These are phyloP conservation scores for Ctenodactylus gundi DNA, from an alignment of 2,113 vertebrate genomes.

Conservation along the genomic window DNA sequence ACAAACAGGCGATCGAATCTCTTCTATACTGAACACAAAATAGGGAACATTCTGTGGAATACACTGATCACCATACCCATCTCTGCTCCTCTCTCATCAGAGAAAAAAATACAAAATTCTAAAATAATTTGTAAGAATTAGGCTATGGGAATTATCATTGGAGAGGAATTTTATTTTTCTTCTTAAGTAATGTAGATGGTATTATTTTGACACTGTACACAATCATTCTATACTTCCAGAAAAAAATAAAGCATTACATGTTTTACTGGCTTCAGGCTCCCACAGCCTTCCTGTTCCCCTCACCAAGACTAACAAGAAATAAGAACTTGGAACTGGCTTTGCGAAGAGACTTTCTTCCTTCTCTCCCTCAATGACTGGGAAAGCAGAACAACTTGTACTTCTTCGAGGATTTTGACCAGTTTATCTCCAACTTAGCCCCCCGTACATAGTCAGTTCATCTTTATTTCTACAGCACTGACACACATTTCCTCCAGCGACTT, in stretches of 20 bases:
- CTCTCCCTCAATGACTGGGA: not conserved
- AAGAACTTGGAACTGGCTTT: too few species aligned
- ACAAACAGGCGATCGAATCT: not conserved
- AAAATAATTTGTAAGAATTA: not conserved
- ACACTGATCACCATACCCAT: not conserved
- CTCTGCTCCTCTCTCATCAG: not conserved
- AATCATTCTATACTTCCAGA: not conserved
- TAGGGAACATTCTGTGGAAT: not conserved
- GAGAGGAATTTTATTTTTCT: not conserved
- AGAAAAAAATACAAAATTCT: not conserved
- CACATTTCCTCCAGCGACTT: not conserved
- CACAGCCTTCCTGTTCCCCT: not conserved
- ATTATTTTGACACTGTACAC: not conserved
- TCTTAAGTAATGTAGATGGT: not conserved
- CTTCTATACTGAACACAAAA: not conserved
- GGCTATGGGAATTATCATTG: not conserved
- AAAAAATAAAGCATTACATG: not conserved
- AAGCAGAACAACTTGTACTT: not conserved
- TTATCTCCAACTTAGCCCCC: not conserved
- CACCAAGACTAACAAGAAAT: not conserved
- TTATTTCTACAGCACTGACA: too few species aligned
- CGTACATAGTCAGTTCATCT: too few species aligned
- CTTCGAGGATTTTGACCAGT: not conserved
- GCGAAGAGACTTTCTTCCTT: rapidly evolving
- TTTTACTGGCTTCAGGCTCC: not conserved